These are phyloP conservation scores for Acronicta aceris DNA, from an alignment of 2,888 invertebrate species.

Conservation along the genomic window DNA sequence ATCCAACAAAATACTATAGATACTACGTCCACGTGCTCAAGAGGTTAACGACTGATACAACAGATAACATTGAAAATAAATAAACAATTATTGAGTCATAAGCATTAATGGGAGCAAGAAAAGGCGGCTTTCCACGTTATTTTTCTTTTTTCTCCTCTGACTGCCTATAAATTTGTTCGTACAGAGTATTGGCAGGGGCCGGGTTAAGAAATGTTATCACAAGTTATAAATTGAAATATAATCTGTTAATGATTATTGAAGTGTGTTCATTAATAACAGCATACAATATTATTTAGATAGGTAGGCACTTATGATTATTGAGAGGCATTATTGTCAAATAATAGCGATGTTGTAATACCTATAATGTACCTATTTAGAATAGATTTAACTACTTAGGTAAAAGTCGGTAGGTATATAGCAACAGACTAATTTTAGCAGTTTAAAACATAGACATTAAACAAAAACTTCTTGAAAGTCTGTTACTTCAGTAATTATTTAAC, in stretches of 20 bases:
- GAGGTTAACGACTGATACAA: slow-evolving; percentile 87
- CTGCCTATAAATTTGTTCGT: slow-evolving; percentile 3
- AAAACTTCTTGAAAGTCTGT: not conserved
- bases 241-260: slow-evolving; percentile 6
- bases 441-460: not conserved
- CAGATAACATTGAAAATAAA: slow-evolving; percentile 85
- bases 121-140: slow-evolving; percentile 11
- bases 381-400: too few species aligned
- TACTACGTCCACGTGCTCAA: slow-evolving; percentile 84
- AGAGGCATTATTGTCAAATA: too few species aligned
- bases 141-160: slow-evolving; percentile 5
- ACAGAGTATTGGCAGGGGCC: slow-evolving; percentile 27
- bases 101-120: slow-evolving; percentile 37
- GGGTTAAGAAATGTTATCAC: slow-evolving; percentile 33
- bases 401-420: too few species aligned
- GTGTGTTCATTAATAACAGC: not conserved
- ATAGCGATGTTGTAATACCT: too few species aligned
- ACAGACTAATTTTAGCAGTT: too few species aligned
- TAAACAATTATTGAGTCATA: slow-evolving; percentile 73
- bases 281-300: not conserved
- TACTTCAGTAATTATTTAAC: not conserved
- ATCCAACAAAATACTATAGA: slow-evolving; percentile 85
- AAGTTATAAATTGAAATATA: slow-evolving; percentile 18
- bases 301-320: too few species aligned
- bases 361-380: too few species aligned